A percentile compares a stretch with the other conserved stretches of the same genome.
Evolutionary conservation across 2,888 invertebrate species (phyloP).

Genomic region (Drosophila anomelani): DNA sequence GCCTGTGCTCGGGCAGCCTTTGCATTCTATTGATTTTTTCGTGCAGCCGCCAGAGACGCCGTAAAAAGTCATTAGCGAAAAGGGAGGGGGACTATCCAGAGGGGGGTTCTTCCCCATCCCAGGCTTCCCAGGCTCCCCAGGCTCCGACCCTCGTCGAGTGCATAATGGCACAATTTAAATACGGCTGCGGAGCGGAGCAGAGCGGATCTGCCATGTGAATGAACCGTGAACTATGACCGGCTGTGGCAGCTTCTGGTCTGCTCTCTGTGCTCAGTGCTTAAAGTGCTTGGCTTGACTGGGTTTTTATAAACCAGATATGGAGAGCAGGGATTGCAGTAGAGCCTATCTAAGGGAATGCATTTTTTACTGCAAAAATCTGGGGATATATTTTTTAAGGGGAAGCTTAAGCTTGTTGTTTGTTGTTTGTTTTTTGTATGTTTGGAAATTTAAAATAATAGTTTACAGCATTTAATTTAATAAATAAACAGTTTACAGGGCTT

Average conservation of each 20-base stretch:
- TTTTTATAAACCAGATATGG: conserved; percentile 17
- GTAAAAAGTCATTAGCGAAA: conserved; percentile 80
- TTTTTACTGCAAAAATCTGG: not conserved
- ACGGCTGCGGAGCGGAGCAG: conserved; percentile 55
- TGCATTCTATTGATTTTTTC: conserved; percentile 77
- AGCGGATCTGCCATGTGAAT: conserved; percentile 66
- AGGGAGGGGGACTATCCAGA: conserved; percentile 4
- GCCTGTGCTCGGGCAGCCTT: conserved; percentile 21
- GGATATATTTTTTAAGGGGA: not conserved
- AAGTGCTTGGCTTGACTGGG: conserved; percentile 11
- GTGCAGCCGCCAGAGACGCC: conserved; percentile 53
- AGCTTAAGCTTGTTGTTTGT: too few species aligned
- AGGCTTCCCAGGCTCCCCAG: not conserved
- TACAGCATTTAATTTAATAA: not conserved
- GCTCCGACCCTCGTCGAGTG: conserved; percentile 56
- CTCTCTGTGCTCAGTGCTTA: conserved; percentile 23
- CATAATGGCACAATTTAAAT: conserved; percentile 81
- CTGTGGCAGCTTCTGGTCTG: conserved; percentile 32
- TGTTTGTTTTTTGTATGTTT: not conserved
- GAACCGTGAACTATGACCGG: conserved; percentile 66
- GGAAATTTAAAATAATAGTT: not conserved
- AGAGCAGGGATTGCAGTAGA: conserved; percentile 6
- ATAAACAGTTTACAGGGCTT: not conserved
- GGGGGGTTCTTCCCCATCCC: not conserved
- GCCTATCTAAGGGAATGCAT: not conserved